Percentiles rank a stretch among this genome's conserved stretches.
phyloP scores from a whole-genome alignment of 2,113 vertebrate species.

The Marcusenius ussheri region DNA sequence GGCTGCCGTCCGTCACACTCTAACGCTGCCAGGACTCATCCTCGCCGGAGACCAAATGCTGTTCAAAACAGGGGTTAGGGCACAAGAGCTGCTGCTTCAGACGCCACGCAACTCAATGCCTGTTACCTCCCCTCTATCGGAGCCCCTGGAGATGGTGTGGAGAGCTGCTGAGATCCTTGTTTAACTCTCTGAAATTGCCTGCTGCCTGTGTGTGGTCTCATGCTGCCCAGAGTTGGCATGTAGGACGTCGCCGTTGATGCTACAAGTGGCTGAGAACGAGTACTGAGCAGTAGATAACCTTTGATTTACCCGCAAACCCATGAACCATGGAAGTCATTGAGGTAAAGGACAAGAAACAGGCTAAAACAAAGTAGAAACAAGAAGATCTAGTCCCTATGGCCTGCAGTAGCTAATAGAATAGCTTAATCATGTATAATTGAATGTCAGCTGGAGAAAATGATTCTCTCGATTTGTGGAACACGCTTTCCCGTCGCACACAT shows the following conservation, averaged over 20 bases:
- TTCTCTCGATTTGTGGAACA: neutral
- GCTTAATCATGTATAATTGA: conserved; percentile 4
- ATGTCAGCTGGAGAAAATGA: neutral
- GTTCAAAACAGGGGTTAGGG: neutral
- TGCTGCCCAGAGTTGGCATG: neutral
- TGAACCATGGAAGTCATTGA: neutral
- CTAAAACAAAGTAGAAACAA: conserved; percentile 1
- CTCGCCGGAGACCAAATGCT: neutral
- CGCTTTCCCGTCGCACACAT: neutral
- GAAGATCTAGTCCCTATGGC: neutral
- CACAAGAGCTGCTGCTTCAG: neutral
- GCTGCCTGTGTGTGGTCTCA: neutral
- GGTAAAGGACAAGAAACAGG: conserved; percentile 1
- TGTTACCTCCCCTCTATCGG: neutral
- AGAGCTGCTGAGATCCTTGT: neutral
- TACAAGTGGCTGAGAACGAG: neutral
- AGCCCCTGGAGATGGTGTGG: neutral
- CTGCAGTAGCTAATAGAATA: neutral
- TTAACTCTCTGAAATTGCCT: neutral
- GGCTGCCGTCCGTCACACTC: neutral
- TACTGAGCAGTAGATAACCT: neutral
- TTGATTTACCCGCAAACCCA: neutral
- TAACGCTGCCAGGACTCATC: neutral
- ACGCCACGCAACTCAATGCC: neutral
- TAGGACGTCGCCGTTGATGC: neutral